Evolutionary conservation across 2,797 vertebrate genomes (phyloP).

Genomic region (Neoniphon sammara): DNA sequence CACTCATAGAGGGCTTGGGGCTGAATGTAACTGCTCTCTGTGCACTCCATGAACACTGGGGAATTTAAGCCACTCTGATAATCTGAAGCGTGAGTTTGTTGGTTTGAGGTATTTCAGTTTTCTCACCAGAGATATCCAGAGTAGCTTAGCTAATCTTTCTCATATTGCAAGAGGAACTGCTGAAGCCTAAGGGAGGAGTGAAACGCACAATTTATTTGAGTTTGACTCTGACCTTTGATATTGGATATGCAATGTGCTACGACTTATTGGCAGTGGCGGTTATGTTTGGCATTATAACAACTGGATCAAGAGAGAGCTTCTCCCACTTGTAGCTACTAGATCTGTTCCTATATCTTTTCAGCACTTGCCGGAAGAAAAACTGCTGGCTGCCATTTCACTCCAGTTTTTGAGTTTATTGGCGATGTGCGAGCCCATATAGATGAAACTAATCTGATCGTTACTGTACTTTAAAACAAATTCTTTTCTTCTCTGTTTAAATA

Average conservation of each 20-base stretch:
- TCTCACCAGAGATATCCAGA: conserved; percentile 15
- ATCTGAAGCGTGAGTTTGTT: background rate
- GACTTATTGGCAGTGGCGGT: conserved; percentile 2
- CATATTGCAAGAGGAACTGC: conserved; percentile 17
- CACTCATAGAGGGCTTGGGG: conserved; percentile 30
- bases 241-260: conserved; percentile 9
- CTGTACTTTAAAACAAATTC: background rate
- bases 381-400: too few species aligned
- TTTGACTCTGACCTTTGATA: conserved; percentile 31
- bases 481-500: conserved; percentile 4
- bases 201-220: conserved; percentile 7
- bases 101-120: conserved; percentile 20
- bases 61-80: conserved; percentile 23
- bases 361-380: conserved; percentile 10
- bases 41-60: conserved; percentile 19
- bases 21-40: conserved; percentile 29
- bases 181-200: background rate
- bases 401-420: background rate
- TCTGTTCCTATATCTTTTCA: background rate
- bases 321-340: background rate
- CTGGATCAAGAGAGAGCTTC: conserved; percentile 13
- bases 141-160: conserved; percentile 15
- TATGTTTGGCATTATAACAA: background rate
- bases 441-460: conserved; percentile 12
- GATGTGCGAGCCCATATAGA: background rate